A percentile compares a stretch with the other conserved stretches of the same genome.
Conservation (phyloP, 2,797 vertebrate species). For the Falco naumanni region DNA sequence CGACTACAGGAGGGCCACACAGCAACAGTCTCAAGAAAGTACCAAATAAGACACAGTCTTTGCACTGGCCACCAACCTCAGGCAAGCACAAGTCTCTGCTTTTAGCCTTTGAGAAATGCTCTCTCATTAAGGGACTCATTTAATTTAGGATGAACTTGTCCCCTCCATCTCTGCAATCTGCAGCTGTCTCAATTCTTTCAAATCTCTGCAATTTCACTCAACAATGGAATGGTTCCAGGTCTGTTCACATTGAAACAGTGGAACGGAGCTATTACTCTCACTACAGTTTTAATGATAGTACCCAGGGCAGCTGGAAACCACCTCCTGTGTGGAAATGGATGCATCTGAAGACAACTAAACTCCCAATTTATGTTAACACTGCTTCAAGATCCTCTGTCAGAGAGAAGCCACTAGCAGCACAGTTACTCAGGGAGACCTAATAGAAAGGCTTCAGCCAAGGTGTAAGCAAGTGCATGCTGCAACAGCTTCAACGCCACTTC, state of each 20-base stretch:
- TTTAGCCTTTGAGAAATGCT: neutral
- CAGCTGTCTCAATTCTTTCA: neutral
- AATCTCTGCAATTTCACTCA: neutral
- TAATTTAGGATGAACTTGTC: neutral
- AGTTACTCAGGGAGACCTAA: neutral
- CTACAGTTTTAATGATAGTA: neutral
- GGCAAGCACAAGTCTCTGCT: neutral
- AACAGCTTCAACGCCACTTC: neutral
- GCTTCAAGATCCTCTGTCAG: slow-evolving; percentile 3
- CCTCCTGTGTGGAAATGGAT: neutral
- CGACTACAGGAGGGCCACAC: neutral
- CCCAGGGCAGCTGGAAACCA: slow-evolving; percentile 4
- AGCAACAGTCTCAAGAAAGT: neutral
- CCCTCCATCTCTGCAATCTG: neutral
- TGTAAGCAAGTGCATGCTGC: neutral
- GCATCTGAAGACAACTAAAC: neutral
- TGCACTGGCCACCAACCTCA: neutral
- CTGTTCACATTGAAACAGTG: neutral
- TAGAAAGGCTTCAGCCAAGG: neutral
- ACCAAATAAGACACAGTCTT: neutral
- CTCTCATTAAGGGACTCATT: neutral
- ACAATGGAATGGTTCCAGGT: neutral
- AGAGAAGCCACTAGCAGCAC: slow-evolving; percentile 7
- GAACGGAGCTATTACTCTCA: neutral
- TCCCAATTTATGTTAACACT: neutral